Evolutionary conservation across 2,113 vertebrate genomes (phyloP).

Genomic region (Eulemur rufifrons): DNA sequence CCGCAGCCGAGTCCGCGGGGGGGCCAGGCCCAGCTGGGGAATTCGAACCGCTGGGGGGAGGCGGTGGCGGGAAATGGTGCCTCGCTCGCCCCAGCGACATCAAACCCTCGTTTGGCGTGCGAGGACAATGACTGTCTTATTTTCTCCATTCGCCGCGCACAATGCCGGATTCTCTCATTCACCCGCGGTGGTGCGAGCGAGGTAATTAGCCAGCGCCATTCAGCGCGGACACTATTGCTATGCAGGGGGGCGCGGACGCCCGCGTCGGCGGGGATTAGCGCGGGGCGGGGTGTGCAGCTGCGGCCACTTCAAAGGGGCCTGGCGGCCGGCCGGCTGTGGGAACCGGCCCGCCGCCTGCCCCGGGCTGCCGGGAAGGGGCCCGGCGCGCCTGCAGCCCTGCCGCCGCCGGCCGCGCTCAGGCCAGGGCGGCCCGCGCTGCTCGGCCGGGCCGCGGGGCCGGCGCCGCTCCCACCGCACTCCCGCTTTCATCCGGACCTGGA

Average conservation of each 20-base stretch:
- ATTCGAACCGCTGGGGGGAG: not conserved
- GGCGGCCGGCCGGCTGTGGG: constrained; percentile 61
- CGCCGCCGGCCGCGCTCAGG: not conserved
- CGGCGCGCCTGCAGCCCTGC: not conserved
- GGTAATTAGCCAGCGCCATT: constrained; percentile 84
- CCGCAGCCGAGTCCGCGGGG: not conserved
- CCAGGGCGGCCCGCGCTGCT: constrained; percentile 33
- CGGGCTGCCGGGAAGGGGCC: not conserved
- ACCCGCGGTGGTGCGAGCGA: constrained; percentile 78
- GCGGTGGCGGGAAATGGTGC: constrained; percentile 78
- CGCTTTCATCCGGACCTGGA: constrained; percentile 75
- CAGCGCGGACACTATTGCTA: constrained; percentile 77
- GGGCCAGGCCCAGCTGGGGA: constrained; percentile 42
- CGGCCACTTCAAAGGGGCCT: constrained; percentile 80
- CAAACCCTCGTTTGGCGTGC: constrained; percentile 79
- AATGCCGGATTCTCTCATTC: constrained; percentile 78
- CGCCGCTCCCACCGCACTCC: constrained; percentile 77
- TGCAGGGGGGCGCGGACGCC: constrained; percentile 77
- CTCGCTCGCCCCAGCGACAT: constrained; percentile 76
- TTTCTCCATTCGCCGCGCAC: constrained; percentile 81
- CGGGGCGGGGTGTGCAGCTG: constrained; percentile 80
- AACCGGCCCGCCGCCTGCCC: constrained; percentile 45
- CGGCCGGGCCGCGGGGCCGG: constrained; percentile 69
- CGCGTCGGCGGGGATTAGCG: constrained; percentile 81
- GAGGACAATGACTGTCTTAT: constrained; percentile 84